A percentile compares a stretch with the other conserved stretches of the same genome.
These are phyloP conservation scores for Nyctibius grandis DNA, from an alignment of 2,797 vertebrate genomes.

Conservation along the genomic window DNA sequence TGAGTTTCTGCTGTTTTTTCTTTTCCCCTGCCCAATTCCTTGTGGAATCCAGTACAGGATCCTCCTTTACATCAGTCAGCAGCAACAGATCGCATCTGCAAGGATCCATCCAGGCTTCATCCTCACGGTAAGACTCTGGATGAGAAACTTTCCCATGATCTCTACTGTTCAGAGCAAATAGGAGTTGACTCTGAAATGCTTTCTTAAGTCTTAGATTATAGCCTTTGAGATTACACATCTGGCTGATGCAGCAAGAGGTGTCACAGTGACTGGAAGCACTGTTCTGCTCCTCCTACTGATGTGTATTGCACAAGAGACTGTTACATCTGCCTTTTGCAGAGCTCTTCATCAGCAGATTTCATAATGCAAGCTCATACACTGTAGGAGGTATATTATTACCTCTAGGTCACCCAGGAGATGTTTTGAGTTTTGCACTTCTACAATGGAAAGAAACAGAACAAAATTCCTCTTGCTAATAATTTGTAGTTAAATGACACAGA, in stretches of 20 bases:
- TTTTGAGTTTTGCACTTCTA: neutral
- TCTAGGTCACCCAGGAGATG: neutral
- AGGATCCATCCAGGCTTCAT: constrained; percentile 85
- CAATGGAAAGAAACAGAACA: neutral
- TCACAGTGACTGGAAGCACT: neutral
- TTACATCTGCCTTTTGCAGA: neutral
- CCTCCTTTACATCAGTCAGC: constrained; percentile 91
- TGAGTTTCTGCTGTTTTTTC: neutral
- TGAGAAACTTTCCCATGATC: neutral
- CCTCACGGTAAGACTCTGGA: constrained; percentile 82
- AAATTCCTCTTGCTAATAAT: neutral
- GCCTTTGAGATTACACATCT: neutral
- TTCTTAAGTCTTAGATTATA: neutral
- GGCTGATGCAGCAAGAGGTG: neutral
- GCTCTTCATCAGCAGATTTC: neutral
- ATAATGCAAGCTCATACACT: fast-evolving
- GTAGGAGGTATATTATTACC: neutral
- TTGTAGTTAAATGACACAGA: neutral
- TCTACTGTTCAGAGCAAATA: neutral
- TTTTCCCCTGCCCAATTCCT: neutral
- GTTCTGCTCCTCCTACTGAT: neutral
- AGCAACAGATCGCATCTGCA: constrained; percentile 87
- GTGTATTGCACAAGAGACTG: neutral
- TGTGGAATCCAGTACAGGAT: constrained; percentile 86
- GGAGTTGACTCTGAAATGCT: neutral